Base-by-base conservation (phyloP, 2,888 invertebrate genomes). In the Drosophila pullipes region DNA sequence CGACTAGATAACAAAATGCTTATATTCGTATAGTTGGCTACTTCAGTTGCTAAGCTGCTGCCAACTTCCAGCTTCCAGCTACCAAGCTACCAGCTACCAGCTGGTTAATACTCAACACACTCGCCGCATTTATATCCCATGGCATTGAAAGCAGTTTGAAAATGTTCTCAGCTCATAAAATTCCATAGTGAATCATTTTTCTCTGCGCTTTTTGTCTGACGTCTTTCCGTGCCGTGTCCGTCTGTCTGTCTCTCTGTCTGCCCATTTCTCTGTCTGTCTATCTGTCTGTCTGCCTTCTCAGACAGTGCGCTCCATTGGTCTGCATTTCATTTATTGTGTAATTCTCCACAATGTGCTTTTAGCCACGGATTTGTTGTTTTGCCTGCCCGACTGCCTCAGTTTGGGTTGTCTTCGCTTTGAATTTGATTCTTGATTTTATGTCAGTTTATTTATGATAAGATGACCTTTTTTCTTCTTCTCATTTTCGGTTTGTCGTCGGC, bases 401-500 rank as follows among this genome's bases (percentile, higher is more conserved):
- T 67, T 50, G 30, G 52, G 41, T 59, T 82, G 73, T 75, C 77
- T 83, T 83, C 77, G 81, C 72, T 81, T 90, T 89, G 91, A 89
- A 88, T 88, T 90, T 88, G 89, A 88, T 88, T 91, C 88, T 87
- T 90, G 91, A 90, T 91, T 90, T 90, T 79, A 84, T 89, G 90
- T 90, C 86, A 89, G 89, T 89, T 91, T 91, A 90, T 91, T 90
- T 89, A 91, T 86, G 90, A 89, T 89, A 90, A 90, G 90, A 86
- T 90, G 88, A 82, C 83, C 83, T 89, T 88, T 90, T 82, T 75
- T 49, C 63, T 60, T 58, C 58, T 63, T 65, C 52, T 68, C 58
- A 30, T 74, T 70, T 72, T 70, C 68, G 65, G 55, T n/a, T 64
- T 76, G 65, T 75, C 81, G 72, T 73, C 74, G 67, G 71, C 68